phyloP scores from a whole-genome alignment of 2,888 invertebrate species.

The Idaea dimidiata region DNA sequence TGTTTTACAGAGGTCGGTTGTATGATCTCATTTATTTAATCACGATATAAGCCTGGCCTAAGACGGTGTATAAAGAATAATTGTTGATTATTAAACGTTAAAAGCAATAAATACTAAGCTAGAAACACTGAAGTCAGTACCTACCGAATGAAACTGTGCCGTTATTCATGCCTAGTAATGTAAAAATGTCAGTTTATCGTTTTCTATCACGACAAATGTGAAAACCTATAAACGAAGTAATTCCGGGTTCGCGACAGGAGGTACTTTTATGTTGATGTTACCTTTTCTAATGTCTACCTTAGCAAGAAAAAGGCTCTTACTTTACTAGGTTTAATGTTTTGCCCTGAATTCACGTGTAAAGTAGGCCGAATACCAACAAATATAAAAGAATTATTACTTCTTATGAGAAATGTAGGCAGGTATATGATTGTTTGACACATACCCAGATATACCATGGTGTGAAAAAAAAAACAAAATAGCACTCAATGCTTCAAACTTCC shows the following conservation, averaged over 20 bases:
- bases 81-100: neutral
- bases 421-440: too few species aligned
- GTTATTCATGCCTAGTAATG: neutral
- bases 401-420: too few species aligned
- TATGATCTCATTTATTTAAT: conserved; percentile 16
- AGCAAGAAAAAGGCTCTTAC: neutral
- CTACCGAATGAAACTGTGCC: neutral
- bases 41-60: conserved; percentile 3
- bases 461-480: too few species aligned
- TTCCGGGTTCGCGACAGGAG: neutral
- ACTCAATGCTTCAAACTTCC: too few species aligned
- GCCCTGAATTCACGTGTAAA: neutral
- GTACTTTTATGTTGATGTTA: neutral
- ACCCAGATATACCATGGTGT: too few species aligned
- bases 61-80: neutral
- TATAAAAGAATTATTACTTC: neutral
- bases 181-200: conserved; percentile 1
- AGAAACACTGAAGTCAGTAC: neutral
- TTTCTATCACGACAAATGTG: conserved; percentile 1
- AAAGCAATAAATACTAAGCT: neutral
- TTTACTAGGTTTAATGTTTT: neutral
- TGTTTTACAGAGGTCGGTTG: conserved; percentile 23
- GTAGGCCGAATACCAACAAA: neutral
- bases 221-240: neutral
- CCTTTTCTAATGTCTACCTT: neutral